These are phyloP conservation scores for Mesochorus sp. DNA, from an alignment of 2,888 invertebrate species.

Conservation along the genomic window DNA sequence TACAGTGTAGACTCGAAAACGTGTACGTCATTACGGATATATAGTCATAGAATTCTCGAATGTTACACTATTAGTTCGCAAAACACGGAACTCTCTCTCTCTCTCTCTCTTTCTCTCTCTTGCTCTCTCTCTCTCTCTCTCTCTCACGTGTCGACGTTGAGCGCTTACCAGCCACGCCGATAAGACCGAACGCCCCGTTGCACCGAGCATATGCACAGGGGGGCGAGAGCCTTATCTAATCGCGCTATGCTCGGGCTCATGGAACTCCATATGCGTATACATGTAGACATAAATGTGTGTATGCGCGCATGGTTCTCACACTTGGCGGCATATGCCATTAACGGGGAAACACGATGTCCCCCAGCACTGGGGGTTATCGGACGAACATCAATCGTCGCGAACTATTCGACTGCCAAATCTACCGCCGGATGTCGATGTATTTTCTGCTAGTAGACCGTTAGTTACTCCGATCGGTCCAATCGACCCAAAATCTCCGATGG, in stretches of 20 bases:
- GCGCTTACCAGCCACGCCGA: constrained; percentile 65
- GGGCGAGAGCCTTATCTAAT: constrained; percentile 77
- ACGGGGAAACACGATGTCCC: constrained; percentile 70
- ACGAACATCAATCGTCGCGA: constrained; percentile 61
- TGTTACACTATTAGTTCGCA: constrained; percentile 52
- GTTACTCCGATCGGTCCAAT: constrained; percentile 9
- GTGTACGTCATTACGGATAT: constrained; percentile 28
- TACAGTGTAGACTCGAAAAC: constrained; percentile 20
- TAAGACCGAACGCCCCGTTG: constrained; percentile 70
- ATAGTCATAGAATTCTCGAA: constrained; percentile 16
- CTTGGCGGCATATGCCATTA: constrained; percentile 72
- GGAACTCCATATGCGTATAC: constrained; percentile 8
- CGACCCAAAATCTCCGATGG: background rate
- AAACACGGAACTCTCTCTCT: constrained; percentile 47
- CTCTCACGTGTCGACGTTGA: constrained; percentile 54
- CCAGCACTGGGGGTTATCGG: constrained; percentile 67
- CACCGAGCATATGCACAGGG: constrained; percentile 62
- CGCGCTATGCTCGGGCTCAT: constrained; percentile 56
- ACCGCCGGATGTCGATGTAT: constrained; percentile 34
- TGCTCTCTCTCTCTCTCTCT: constrained; percentile 15
- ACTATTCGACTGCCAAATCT: constrained; percentile 52
- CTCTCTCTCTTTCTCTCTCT: constrained; percentile 2
- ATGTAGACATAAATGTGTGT: constrained; percentile 11
- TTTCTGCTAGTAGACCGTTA: constrained; percentile 8
- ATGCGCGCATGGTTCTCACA: constrained; percentile 31